Evolutionary conservation across 2,113 vertebrate genomes (phyloP), one percentile per base, ranked within the genome.

Genomic region (Chaetura pelagica): DNA sequence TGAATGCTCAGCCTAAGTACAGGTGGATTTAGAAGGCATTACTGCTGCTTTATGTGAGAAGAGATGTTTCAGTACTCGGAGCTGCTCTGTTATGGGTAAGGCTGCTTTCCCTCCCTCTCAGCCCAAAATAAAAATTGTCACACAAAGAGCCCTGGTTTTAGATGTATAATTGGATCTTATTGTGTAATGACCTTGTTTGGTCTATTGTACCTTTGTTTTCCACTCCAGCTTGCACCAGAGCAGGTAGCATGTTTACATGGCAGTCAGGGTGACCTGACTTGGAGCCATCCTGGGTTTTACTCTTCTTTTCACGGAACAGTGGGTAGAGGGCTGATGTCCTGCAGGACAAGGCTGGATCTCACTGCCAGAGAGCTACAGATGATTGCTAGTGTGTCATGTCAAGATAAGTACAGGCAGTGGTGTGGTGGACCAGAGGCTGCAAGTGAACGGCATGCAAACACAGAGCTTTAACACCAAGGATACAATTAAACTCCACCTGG

Each of bases 171-270:
- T 84, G 34, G 48, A 93, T 81, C 69, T 91, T 87, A 94, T 89
- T 58, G 66, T 84, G 57, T 94, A 84, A 87, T 94, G 79, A 89
- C 92, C 80, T 86, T 90, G 66, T 66, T 72, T 64, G 54, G 40
- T 92, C 79, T 94, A 81, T 84, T 94, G 88, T 84, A 76, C 68
- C 74, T 96, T 96, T 95, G 90, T 91, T 91, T 92, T 78, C 69
- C 54, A 61, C 49, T 49, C 52, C 52, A 30, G 73, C 54, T 78
- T 84, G 80, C 73, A 90, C 57, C 69, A 87, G 77, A 62, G 54
- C 83, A 96, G 93, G 90, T 87, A 84, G 49, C 3, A 6, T 76
- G 73, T 85, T 93, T 93, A 76, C 40, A 34, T 35, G 32, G 73
- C 79, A 90, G 76, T 92, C 62, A 10, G 54, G 86, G 86, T 90